phyloP scores from a whole-genome alignment of 2,888 invertebrate genomes.

The Melolontha melolontha region DNA sequence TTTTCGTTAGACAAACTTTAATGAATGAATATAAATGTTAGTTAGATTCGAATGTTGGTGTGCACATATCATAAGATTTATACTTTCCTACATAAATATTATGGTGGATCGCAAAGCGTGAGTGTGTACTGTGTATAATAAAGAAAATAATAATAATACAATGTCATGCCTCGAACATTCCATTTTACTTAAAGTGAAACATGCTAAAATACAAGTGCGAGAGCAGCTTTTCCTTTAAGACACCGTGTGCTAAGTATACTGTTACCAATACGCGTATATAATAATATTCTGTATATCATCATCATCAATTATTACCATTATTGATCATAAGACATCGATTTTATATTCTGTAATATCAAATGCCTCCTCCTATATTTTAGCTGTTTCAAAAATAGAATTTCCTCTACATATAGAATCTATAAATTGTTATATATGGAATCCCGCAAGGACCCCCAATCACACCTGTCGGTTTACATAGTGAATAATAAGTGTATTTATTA shows the following conservation, averaged over 20 bases:
- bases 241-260: slow-evolving; percentile 5
- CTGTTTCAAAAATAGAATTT: slow-evolving; percentile 51
- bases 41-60: slow-evolving; percentile 59
- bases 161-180: slow-evolving; percentile 61
- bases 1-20: slow-evolving; percentile 24
- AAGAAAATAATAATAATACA: slow-evolving; percentile 46
- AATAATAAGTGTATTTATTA: too few species aligned
- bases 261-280: too few species aligned
- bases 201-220: slow-evolving; percentile 39
- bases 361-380: slow-evolving; percentile 41
- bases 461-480: slow-evolving; percentile 12
- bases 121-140: slow-evolving; percentile 59
- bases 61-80: slow-evolving; percentile 67
- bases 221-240: slow-evolving; percentile 28
- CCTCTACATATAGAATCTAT: slow-evolving; percentile 60
- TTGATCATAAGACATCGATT: slow-evolving; percentile 25
- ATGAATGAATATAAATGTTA: slow-evolving; percentile 44
- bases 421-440: slow-evolving; percentile 63
- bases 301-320: slow-evolving; percentile 31
- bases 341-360: slow-evolving; percentile 36
- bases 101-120: slow-evolving; percentile 45
- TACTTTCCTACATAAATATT: slow-evolving; percentile 62
- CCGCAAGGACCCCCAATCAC: slow-evolving; percentile 46
- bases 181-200: slow-evolving; percentile 47
- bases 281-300: slow-evolving; percentile 3